These are phyloP conservation scores for Plagodis pulveraria DNA, from an alignment of 2,888 invertebrate species.

Conservation along the genomic window DNA sequence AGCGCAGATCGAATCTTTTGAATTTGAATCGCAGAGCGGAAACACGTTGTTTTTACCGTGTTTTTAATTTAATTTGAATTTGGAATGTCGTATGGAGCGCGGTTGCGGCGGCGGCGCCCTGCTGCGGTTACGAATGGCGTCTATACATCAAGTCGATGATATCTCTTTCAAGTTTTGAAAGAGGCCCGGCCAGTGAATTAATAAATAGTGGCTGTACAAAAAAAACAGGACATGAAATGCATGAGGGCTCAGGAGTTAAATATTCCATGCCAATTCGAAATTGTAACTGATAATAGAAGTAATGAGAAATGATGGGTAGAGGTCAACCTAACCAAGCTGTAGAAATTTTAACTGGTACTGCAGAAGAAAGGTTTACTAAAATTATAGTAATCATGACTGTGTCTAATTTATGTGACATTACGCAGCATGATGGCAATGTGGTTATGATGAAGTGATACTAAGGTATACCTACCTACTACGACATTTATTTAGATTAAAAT, in stretches of 20 bases:
- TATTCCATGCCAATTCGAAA: slow-evolving; percentile 21
- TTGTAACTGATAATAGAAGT: background rate
- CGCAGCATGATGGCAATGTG: no score
- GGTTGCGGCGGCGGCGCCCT: slow-evolving; percentile 67
- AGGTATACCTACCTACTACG: no score
- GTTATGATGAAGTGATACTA: no score
- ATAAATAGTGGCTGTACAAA: slow-evolving; percentile 63
- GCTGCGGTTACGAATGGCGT: slow-evolving; percentile 79
- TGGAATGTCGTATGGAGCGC: slow-evolving; percentile 73
- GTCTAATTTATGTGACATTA: no score
- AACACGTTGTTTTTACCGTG: slow-evolving; percentile 81
- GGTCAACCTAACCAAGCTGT: no score
- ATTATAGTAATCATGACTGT: no score
- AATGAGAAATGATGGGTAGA: no score
- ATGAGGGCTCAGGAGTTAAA: slow-evolving; percentile 51
- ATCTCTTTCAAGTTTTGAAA: slow-evolving; percentile 82
- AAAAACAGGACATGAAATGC: slow-evolving; percentile 63
- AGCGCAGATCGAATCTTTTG: slow-evolving; percentile 76
- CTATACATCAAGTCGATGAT: slow-evolving; percentile 82
- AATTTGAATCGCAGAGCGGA: slow-evolving; percentile 74
- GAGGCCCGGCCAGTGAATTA: slow-evolving; percentile 71
- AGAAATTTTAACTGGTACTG: no score
- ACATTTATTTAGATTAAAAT: no score
- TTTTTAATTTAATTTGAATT: slow-evolving; percentile 83
- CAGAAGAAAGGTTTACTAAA: no score